Evolutionary conservation across 2,888 invertebrate genomes (phyloP), one percentile per base, ranked within the genome.

Genomic region (Camptogramma bilineatum): DNA sequence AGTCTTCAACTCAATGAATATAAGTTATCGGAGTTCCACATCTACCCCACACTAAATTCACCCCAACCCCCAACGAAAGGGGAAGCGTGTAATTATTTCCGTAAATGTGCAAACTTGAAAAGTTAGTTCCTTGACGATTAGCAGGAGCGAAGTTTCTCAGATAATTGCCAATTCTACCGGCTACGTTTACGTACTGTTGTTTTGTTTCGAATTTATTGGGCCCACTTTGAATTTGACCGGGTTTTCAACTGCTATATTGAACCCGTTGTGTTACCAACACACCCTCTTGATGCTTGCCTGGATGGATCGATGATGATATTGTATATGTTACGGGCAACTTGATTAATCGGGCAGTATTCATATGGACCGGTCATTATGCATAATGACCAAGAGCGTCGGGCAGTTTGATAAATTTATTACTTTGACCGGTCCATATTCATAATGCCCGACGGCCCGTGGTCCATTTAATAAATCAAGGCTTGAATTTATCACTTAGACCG

Each of bases 31-130:
- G 47, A 60, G 47, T 34, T 58, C 39, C 57, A 34, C 2, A 39
- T 62, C 60, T 58, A 42, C 16, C 5, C 0, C 39, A 46, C 53
- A 56, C 18, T 54, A 24, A 10, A 58, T 71, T 72, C 68, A 62
- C 59, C 70, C 57, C 60, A 53, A 16, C 47, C 56, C 60, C 56
- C 28, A 62, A 67, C 67, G 73, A 64, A 71, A 72, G 62, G 73
- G 75, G 73, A 75, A 74, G 75, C 73, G 72, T 81, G 88, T 87
- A 90, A 91, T 90, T 91, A 90, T 91, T 91, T 90, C 86, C 83
- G 83, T 87, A 87, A 91, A 90, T 88, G 88, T 85, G 84, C 77
- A 87, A 91, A 91, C 88, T 90, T 90, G 76, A 82, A 70, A 74
- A 70, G 70, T 73, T 76, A 78, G 80, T 83, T 83, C 84, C 82